phyloP scores from a whole-genome alignment of 1,140 invertebrate genomes.

The Platyscapa corneri region DNA sequence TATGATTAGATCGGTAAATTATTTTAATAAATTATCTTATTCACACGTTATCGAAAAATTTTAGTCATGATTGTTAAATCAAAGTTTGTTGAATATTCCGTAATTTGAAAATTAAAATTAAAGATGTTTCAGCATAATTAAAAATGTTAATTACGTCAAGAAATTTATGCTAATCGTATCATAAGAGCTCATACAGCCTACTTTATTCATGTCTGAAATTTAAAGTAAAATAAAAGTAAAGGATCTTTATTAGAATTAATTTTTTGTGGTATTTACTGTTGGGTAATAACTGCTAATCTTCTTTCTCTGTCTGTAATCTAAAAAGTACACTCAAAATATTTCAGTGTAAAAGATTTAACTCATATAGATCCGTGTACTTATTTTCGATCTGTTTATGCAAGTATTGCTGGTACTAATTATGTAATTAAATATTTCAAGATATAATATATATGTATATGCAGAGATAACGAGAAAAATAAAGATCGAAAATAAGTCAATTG shows the following conservation, averaged over 20 bases:
- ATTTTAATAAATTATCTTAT: no score
- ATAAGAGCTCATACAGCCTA: no score
- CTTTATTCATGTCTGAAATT: not conserved
- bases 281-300: not conserved
- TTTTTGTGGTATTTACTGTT: not conserved
- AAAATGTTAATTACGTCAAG: no score
- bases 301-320: not conserved
- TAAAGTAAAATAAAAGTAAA: not conserved
- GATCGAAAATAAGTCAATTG: conserved; percentile 6
- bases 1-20: not conserved
- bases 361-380: not conserved
- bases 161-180: no score
- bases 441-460: not conserved
- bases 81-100: no score
- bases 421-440: conserved; percentile 33
- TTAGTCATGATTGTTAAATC: no score
- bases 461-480: not conserved
- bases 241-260: not conserved
- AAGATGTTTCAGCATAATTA: no score
- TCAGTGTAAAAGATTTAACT: not conserved
- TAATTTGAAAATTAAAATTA: no score
- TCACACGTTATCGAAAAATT: no score
- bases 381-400: not conserved
- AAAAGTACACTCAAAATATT: not conserved
- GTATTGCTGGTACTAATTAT: conserved; percentile 10